These are phyloP conservation scores for Notocelia uddmanniana DNA, from an alignment of 2,888 invertebrate genomes.

Conservation along the genomic window DNA sequence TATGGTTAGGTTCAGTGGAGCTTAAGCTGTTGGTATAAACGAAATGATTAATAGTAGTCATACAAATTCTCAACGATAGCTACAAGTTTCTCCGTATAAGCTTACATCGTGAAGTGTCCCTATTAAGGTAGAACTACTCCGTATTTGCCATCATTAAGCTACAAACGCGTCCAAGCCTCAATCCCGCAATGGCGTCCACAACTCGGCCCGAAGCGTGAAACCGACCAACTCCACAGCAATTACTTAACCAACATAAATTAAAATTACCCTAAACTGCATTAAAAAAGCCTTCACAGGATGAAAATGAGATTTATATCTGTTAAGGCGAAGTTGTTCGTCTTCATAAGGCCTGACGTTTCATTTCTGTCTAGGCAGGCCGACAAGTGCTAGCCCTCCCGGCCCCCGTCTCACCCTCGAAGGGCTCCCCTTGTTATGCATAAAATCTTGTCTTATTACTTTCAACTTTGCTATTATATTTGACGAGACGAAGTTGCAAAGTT, in stretches of 20 bases:
- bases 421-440: slow-evolving; percentile 84
- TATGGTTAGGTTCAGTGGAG: no score
- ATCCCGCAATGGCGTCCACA: slow-evolving; percentile 7
- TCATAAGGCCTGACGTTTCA: slow-evolving; percentile 83
- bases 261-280: slow-evolving; percentile 68
- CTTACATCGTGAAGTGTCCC: slow-evolving; percentile 1
- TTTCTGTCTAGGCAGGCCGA: slow-evolving; percentile 83
- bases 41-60: no score
- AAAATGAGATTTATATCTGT: slow-evolving; percentile 82
- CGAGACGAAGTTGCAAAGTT: slow-evolving; percentile 83
- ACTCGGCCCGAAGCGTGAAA: slow-evolving; percentile 18
- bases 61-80: neutral
- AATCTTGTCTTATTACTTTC: slow-evolving; percentile 85
- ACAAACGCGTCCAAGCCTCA: neutral
- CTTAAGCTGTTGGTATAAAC: no score
- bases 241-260: slow-evolving; percentile 72
- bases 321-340: slow-evolving; percentile 83
- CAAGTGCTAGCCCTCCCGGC: slow-evolving; percentile 74
- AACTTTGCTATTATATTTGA: slow-evolving; percentile 85
- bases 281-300: slow-evolving; percentile 72
- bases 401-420: slow-evolving; percentile 59
- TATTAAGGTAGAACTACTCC: neutral
- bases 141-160: slow-evolving; percentile 12
- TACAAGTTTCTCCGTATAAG: slow-evolving; percentile 5
- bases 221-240: slow-evolving; percentile 57